These are phyloP conservation scores for Brachynemurus nebulosus DNA, from an alignment of 2,888 invertebrate species.

Conservation along the genomic window DNA sequence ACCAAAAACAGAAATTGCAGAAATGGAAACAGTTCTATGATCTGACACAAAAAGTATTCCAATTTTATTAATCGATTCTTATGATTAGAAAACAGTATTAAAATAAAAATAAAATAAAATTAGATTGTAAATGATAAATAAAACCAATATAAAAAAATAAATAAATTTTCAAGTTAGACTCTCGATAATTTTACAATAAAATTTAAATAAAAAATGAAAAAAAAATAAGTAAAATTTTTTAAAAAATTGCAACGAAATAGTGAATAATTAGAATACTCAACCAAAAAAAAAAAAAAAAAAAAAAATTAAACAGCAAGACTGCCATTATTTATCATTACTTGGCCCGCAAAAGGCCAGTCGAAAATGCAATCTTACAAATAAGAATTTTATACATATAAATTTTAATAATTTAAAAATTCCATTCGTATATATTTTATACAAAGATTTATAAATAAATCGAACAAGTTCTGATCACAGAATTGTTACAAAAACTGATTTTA, in stretches of 20 bases:
- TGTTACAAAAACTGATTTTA: too few relatives aligned
- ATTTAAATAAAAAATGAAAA: background rate
- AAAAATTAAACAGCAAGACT: background rate
- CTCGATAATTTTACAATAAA: slow-evolving; percentile 1
- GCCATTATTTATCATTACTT: background rate
- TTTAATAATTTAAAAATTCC: too few relatives aligned
- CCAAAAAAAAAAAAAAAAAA: background rate
- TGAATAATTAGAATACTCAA: background rate
- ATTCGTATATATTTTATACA: too few relatives aligned
- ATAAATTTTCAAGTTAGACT: background rate
- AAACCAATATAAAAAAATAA: background rate
- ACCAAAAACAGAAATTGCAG: slow-evolving; percentile 63
- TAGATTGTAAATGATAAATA: background rate
- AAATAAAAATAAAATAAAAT: background rate
- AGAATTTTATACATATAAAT: too few relatives aligned
- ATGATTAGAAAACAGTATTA: background rate
- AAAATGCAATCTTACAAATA: too few relatives aligned
- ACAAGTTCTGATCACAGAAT: too few relatives aligned
- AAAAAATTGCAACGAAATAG: background rate
- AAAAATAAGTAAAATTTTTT: background rate
- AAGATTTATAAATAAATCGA: too few relatives aligned
- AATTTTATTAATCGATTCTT: slow-evolving; percentile 1
- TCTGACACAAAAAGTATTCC: slow-evolving; percentile 24
- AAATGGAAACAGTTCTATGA: slow-evolving; percentile 91
- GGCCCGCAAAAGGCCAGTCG: too few relatives aligned